Evolutionary conservation across 2,888 invertebrate species (phyloP).

Genomic region (Opisthograptis luteolata): DNA sequence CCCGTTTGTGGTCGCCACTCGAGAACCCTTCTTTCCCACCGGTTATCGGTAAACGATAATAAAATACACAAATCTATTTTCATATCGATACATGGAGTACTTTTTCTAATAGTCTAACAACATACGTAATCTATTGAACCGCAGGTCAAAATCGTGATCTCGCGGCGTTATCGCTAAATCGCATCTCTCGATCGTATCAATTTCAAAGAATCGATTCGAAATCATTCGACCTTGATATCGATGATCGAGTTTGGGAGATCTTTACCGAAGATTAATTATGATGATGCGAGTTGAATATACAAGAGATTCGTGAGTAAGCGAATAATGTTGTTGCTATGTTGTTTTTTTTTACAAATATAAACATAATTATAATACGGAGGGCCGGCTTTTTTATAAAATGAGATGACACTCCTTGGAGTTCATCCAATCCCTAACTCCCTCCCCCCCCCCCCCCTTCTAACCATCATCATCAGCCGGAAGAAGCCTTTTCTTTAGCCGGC

Average conservation of each 20-base stretch:
- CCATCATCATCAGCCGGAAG: too few species aligned
- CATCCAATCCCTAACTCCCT: too few species aligned
- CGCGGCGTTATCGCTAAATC: slow-evolving; percentile 48
- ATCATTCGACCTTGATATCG: slow-evolving; percentile 62
- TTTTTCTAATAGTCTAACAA: slow-evolving; percentile 38
- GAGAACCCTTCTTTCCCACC: too few species aligned
- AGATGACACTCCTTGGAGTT: too few species aligned
- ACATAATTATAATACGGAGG: too few species aligned
- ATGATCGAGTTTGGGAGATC: slow-evolving; percentile 55
- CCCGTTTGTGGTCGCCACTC: too few species aligned
- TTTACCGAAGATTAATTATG: slow-evolving; percentile 57
- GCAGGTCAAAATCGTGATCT: slow-evolving; percentile 64
- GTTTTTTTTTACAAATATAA: background rate
- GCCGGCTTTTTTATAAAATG: too few species aligned
- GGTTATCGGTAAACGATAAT: too few species aligned
- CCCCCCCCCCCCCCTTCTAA: too few species aligned
- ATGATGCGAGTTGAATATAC: slow-evolving; percentile 43
- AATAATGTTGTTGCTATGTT: slow-evolving; percentile 9
- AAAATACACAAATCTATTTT: too few species aligned
- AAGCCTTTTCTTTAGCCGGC: too few species aligned
- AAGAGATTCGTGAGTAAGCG: slow-evolving; percentile 28
- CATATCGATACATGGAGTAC: slow-evolving; percentile 38
- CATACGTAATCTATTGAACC: slow-evolving; percentile 64
- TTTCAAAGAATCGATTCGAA: slow-evolving; percentile 65
- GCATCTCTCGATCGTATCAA: slow-evolving; percentile 65